These are phyloP conservation scores for Nasonia giraulti DNA, from an alignment of 1,140 invertebrate species.

Conservation along the genomic window DNA sequence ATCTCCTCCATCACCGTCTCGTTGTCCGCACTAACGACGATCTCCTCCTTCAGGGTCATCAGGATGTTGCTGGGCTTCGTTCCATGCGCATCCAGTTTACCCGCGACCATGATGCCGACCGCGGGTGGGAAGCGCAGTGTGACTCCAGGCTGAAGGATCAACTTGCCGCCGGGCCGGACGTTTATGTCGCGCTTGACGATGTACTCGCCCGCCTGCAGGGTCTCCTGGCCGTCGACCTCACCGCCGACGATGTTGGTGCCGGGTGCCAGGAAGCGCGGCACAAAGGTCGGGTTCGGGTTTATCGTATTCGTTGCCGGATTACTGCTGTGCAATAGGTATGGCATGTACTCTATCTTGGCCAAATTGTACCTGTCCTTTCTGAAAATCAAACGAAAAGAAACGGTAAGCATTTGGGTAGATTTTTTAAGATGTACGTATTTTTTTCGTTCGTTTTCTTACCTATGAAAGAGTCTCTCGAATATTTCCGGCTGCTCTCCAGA, in stretches of 20 bases:
- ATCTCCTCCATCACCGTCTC: conserved; percentile 70
- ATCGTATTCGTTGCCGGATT: conserved; percentile 88
- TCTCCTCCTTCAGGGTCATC: conserved; percentile 85
- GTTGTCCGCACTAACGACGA: conserved; percentile 79
- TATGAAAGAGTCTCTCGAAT: conserved; percentile 88
- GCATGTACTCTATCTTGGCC: conserved; percentile 89
- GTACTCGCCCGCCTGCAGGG: conserved; percentile 86
- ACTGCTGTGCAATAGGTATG: conserved; percentile 88
- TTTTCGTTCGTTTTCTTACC: conserved; percentile 66
- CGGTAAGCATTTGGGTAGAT: not conserved
- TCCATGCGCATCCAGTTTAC: conserved; percentile 89
- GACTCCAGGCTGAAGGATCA: conserved; percentile 91
- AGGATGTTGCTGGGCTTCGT: conserved; percentile 84
- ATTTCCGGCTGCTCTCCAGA: conserved; percentile 84
- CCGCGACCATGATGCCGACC: conserved; percentile 97
- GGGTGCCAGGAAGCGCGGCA: conserved; percentile 83
- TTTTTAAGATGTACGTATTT: conserved; percentile 21
- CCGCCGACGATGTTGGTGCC: conserved; percentile 86
- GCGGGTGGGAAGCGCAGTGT: conserved; percentile 90
- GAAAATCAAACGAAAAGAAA: not conserved
- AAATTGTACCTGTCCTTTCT: conserved; percentile 94
- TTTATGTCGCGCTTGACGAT: conserved; percentile 93
- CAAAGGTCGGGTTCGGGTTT: conserved; percentile 82
- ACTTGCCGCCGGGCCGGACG: conserved; percentile 88
- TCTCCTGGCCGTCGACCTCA: conserved; percentile 91